Conservation (phyloP, 2,888 invertebrate genomes). For the Eulithis testata region DNA sequence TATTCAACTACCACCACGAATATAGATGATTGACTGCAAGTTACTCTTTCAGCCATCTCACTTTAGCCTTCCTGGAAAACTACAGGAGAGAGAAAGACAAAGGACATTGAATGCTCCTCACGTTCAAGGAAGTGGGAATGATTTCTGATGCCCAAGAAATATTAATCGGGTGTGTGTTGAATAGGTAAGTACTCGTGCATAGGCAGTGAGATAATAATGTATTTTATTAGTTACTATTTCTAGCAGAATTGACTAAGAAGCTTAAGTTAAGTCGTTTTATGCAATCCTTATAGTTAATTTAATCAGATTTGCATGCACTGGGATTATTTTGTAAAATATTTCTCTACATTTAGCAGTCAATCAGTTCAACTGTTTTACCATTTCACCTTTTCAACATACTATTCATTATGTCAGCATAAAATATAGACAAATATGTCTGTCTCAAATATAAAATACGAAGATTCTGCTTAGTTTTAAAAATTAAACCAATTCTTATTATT, state of each 20-base stretch:
- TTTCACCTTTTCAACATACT: no score
- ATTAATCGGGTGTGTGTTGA: slow-evolving; percentile 67
- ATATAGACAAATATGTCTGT: no score
- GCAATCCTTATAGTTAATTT: no score
- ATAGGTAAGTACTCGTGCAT: slow-evolving; percentile 45
- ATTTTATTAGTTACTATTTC: slow-evolving; percentile 17
- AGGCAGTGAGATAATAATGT: slow-evolving; percentile 34
- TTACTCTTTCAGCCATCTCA: slow-evolving; percentile 48
- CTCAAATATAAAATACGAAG: no score
- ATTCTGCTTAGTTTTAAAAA: no score
- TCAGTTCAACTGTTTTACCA: no score
- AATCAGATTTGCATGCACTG: no score
- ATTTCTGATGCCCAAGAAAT: slow-evolving; percentile 76
- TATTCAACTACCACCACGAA: slow-evolving; percentile 80
- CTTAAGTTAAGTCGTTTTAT: not conserved
- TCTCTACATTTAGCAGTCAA: no score
- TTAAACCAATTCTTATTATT: no score
- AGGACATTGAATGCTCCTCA: slow-evolving; percentile 67
- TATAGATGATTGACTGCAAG: slow-evolving; percentile 79
- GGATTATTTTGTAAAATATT: no score
- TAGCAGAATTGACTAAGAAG: slow-evolving; percentile 7
- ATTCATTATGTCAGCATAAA: no score
- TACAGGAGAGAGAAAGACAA: slow-evolving; percentile 52
- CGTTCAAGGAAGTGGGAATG: slow-evolving; percentile 80
- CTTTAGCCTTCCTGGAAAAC: slow-evolving; percentile 44